These are phyloP conservation scores for Coturnix japonica DNA, from an alignment of 2,113 vertebrate genomes.

Conservation along the genomic window DNA sequence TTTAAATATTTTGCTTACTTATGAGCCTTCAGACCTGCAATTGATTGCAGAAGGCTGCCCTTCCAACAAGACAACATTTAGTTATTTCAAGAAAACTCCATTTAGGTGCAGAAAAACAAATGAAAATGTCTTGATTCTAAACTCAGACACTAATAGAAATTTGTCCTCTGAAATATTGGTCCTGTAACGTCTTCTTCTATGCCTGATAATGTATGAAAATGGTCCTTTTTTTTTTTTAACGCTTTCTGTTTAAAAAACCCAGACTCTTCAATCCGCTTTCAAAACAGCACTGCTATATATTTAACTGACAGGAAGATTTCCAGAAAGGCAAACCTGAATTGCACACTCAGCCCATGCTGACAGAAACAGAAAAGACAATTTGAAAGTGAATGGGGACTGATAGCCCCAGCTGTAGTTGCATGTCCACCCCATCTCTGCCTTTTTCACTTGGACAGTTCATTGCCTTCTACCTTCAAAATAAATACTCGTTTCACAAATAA, in stretches of 20 bases:
- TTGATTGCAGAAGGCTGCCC: not conserved
- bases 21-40: not conserved
- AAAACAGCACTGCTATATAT: not conserved
- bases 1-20: constrained; percentile 23
- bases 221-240: not conserved
- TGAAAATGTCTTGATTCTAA: not conserved
- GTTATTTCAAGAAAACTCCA: not conserved
- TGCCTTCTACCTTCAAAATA: not conserved
- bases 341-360: not conserved
- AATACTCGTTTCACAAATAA: not conserved
- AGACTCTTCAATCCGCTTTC: not conserved
- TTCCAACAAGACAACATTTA: not conserved
- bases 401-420: not conserved
- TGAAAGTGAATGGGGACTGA: not conserved
- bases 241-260: not conserved
- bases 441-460: not conserved
- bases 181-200: not conserved
- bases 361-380: not conserved
- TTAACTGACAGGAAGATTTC: not conserved
- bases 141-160: not conserved
- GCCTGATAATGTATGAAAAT: not conserved
- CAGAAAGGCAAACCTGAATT: not conserved
- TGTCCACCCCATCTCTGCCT: accelerated
- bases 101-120: not conserved
- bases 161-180: not conserved